Base-by-base conservation (phyloP, 2,113 vertebrate species). In the Tragulus kanchil region DNA sequence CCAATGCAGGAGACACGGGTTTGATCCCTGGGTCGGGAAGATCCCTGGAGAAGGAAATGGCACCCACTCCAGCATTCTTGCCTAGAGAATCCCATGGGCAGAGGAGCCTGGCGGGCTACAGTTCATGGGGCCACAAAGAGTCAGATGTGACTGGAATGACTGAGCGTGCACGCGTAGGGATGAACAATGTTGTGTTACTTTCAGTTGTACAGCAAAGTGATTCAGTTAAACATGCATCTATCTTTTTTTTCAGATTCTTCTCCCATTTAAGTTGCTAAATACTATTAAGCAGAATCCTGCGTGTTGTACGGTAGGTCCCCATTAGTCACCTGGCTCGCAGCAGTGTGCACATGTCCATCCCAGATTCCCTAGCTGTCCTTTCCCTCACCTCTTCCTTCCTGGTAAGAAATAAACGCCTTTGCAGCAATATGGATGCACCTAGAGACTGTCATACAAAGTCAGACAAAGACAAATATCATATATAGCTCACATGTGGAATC, bases 141-240 rank as follows among this genome's bases (percentile, higher is more conserved):
- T 45, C 19, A 23, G 69, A 71, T 36, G 12, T 0, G 19, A 23
- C 67, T 23, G 19, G 10, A 71, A 10, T 12, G 67, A 12, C 67
- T 71, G 1, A 6, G 36, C 19, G 5, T 1, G 2, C 1, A 0
- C n/a, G 19, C 36, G 3, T 0, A 6, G 69, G 69, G 69, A 23
- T 1, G 8, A 23, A 6, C 69, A 45, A 7, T 6, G 10, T 3
- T 5, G 13, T 1, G 14, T 0, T 16, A 1, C 13, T 25, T 77
- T 52, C 48, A 52, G 25, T 0, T 17, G 25, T 28, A 5, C 8
- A 3, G 73, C 73, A 50, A 28, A 17, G n/a, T 10, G 25, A 28
- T 4, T 10, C 48, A 77, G 73, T 17, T 5, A 52, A 2, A 16
- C 45, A 3, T 5, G 28, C 45, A 52, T 25, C 5, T 5, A 77